Base-by-base conservation (phyloP, 2,888 invertebrate genomes). In the Nipponacmea schrenckii region DNA sequence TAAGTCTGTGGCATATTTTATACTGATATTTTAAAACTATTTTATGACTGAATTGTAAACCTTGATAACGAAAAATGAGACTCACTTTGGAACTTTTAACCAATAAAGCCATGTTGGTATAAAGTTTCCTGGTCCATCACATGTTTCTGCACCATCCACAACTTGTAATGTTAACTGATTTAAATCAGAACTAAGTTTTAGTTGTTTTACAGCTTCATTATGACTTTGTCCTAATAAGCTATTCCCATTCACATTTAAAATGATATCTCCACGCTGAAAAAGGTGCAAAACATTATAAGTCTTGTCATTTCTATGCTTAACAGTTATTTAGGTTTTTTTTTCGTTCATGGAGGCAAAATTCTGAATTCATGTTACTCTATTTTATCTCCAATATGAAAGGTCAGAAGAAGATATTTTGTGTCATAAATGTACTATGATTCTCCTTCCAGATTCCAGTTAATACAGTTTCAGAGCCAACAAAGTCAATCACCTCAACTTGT, bases 61-160 rank as follows among this genome's bases (percentile, higher is more conserved):
- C n/a, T n/a, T n/a, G 7, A 31, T 4, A 31, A 39, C 39, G 1
- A 8, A 39, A 39, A 39, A 39, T 15, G 3, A 31, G 17, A 64
- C 81, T 76, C 79, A 89, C 88, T 85, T 85, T 31, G 90, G 90
- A 80, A 90, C 79, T 72, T 88, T 86, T 70, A 90, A 89, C 90
- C 90, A 90, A 81, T 88, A 90, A 71, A 90, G 83, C 90, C 90
- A 90, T 45, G 89, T 88, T 3, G 90, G 90, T 17, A 87, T 87
- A 80, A 90, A 90, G 81, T 90, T 89, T 46, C 84, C 85, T 15
- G 83, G 81, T 15, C 88, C 89, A 45, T 83, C 81, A 44, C 83
- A 84, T 7, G 89, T 89, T 80, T 90, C 90, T 26, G 90, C 87
- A 8, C 89, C 90, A 71, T 90, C 89, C 31, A 90, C 83, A 65